Evolutionary conservation across 1,140 invertebrate genomes (phyloP).

Genomic region (Maniola jurtina): DNA sequence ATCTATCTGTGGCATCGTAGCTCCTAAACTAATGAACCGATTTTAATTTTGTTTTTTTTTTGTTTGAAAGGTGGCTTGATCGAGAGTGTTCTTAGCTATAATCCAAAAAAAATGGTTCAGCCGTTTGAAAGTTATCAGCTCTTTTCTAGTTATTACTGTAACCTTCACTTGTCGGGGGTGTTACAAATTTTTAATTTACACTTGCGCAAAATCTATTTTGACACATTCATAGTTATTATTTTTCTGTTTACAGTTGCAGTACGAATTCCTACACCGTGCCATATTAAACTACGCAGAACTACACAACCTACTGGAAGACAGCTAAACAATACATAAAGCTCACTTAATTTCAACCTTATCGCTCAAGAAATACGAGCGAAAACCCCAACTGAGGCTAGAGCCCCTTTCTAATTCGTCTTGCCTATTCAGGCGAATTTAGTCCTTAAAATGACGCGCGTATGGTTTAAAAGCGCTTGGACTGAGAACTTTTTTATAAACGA

Average conservation of each 20-base stretch:
- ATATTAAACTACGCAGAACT: slow-evolving; percentile 93
- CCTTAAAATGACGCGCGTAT: neutral
- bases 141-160: too few species aligned
- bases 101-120: too few species aligned
- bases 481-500: slow-evolving; percentile 1
- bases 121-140: too few species aligned
- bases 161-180: too few species aligned
- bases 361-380: slow-evolving; percentile 11
- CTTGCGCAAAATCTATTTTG: too few species aligned
- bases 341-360: slow-evolving; percentile 14
- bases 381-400: slow-evolving; percentile 14
- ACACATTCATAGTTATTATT: too few species aligned
- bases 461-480: slow-evolving; percentile 4
- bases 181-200: too few species aligned
- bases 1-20: too few species aligned
- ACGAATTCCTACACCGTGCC: slow-evolving; percentile 94
- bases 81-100: too few species aligned
- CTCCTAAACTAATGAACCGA: too few species aligned
- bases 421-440: neutral
- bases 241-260: slow-evolving; percentile 87
- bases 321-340: slow-evolving; percentile 51
- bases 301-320: slow-evolving; percentile 82
- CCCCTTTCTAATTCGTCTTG: neutral
- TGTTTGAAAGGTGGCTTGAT: too few species aligned
- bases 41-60: too few species aligned